A percentile compares a stretch with the other conserved stretches of the same genome.
These are phyloP conservation scores for Tetraodon nigroviridis DNA, from an alignment of 2,113 vertebrate genomes.

Conservation along the genomic window DNA sequence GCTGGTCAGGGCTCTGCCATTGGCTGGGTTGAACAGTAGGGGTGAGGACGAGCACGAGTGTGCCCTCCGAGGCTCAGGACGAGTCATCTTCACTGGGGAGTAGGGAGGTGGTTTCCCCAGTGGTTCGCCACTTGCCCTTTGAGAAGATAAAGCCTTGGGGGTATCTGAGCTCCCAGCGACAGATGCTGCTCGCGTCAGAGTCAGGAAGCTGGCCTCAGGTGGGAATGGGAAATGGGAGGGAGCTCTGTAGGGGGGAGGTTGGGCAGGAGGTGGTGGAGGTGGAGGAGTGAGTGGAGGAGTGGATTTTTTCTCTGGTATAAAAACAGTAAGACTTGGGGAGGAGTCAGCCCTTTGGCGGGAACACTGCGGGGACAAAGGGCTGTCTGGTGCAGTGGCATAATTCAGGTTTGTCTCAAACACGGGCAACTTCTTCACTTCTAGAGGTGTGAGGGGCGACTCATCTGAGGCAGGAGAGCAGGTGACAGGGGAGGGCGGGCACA, in stretches of 20 bases:
- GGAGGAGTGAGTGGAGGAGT: constrained; percentile 86
- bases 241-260: constrained; percentile 77
- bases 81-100: constrained; percentile 79
- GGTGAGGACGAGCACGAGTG: constrained; percentile 80
- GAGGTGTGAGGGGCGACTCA: constrained; percentile 91
- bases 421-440: constrained; percentile 93
- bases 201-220: constrained; percentile 73
- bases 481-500: constrained; percentile 90
- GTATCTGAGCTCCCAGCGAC: constrained; percentile 70
- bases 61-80: constrained; percentile 77
- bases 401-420: constrained; percentile 91
- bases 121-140: constrained; percentile 66
- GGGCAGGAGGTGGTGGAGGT: constrained; percentile 68
- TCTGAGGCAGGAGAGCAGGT: constrained; percentile 95
- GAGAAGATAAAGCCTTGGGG: constrained; percentile 67
- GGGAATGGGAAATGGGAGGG: constrained; percentile 85
- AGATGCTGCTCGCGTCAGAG: constrained; percentile 68
- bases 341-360: constrained; percentile 79
- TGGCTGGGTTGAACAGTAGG: constrained; percentile 82
- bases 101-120: constrained; percentile 74
- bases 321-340: constrained; percentile 80
- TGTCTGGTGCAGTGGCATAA: constrained; percentile 82
- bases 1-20: constrained; percentile 82
- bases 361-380: constrained; percentile 85
- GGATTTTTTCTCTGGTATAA: constrained; percentile 78